phyloP scores from a whole-genome alignment of 2,888 invertebrate species.

The Allacma fusca region DNA sequence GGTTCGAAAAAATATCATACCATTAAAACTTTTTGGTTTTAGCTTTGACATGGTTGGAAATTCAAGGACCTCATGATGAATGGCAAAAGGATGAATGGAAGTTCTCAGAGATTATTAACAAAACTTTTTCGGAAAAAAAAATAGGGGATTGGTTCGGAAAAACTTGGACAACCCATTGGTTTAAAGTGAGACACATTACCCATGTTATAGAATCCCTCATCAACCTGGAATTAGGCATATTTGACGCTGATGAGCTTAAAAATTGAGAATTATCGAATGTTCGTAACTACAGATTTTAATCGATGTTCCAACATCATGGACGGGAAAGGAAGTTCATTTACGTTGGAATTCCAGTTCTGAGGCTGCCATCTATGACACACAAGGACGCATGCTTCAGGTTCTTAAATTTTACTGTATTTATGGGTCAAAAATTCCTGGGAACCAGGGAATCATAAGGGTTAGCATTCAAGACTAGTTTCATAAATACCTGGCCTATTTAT shows the following conservation, averaged over 20 bases:
- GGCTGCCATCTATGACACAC: constrained; percentile 64
- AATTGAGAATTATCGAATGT: no score
- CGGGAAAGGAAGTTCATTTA: constrained; percentile 65
- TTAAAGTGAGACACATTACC: constrained; percentile 62
- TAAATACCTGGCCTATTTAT: no score
- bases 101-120: constrained; percentile 45
- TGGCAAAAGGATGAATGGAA: constrained; percentile 65
- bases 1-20: no score
- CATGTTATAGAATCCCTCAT: background rate
- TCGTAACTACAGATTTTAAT: constrained; percentile 62
- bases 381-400: constrained; percentile 65
- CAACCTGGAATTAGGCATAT: background rate
- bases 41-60: constrained; percentile 13
- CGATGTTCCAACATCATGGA: constrained; percentile 65
- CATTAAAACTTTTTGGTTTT: background rate
- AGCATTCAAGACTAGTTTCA: no score
- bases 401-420: background rate
- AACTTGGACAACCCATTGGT: constrained; percentile 68
- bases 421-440: no score
- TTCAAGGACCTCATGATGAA: constrained; percentile 62
- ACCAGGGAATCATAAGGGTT: no score
- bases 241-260: no score
- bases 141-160: constrained; percentile 63
- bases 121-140: constrained; percentile 56
- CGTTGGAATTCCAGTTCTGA: constrained; percentile 66